Base-by-base conservation (phyloP, 2,888 invertebrate species). In the Creontiades dilutus region DNA sequence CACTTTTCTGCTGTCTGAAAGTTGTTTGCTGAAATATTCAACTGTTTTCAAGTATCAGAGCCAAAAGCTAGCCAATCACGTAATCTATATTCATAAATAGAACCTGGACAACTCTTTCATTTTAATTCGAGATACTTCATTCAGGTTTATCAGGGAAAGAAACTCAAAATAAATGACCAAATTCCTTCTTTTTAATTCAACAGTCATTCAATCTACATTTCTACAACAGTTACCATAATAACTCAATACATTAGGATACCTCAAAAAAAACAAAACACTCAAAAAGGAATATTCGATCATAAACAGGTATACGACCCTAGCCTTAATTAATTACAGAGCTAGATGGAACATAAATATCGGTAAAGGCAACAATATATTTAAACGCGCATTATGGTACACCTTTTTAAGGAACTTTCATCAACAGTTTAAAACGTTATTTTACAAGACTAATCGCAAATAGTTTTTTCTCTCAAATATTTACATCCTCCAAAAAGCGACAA, bases 361-460 rank as follows among this genome's bases (percentile, higher is more conserved):
- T 76, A 76, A 76, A 28, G 27, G 76, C 27, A 76, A 84, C 84
- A 57, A 84, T 13, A 75, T 78, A 48, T 47, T 19, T 12, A 47
- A 27, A 57, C 84, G 81, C 14, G 11, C 47, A 19, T n/a, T 48
- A 48, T 52, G 19, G 84, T 84, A 28, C 52, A 82, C 78, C 23
- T 84, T 84, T 84, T 23, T 57, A 84, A 84, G 84, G 84, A 84
- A 84, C 84, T 84, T 28, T 84, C 14, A 76, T 28, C 37, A 76
- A 76, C 76, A 76, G 76, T 1, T 28, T 76, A 16, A 76, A 37
- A 75, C 75, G 75, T 75, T 75, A 61, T 28, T 76, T n/a, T 28
- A 27, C 16, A 75, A 19, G 16, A 75, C 28, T 75, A 27, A 7
- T 19, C 23, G 75, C 23, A 75, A 75, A 7, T 12, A n/a, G n/a